Evolutionary conservation across 2,888 invertebrate genomes (phyloP), one percentile per base, ranked within the genome.

Genomic region (Pachycephus smyrnensis): DNA sequence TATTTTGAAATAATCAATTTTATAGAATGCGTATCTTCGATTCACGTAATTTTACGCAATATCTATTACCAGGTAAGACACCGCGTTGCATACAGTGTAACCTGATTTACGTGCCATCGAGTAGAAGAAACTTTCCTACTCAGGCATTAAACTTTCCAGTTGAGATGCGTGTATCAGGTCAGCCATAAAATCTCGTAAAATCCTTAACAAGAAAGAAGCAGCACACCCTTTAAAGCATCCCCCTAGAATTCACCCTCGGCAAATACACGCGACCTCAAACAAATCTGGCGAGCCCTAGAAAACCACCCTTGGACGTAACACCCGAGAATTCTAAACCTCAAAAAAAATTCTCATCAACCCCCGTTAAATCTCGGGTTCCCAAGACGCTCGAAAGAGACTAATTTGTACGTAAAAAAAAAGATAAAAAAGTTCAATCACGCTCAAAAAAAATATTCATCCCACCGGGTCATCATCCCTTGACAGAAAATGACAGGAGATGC

Each of bases 401-500:
- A 55, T 23, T 55, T 9, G 23, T 23, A 55, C 2, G 23, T 2
- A 2, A 23, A 23, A 23, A 23, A 1, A 55, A 23, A 23, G 15
- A 1, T 6, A 0, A 40, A 40, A 15, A 15, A 15, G 15, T 55
- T 9, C 0, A 55, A 9, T 55, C 6, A 23, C 9, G 2, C 9
- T 23, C 23, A 55, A 55, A 23, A 6, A 55, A 55, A 23, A 55
- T 23, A 40, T 55, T 55, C 23, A 9, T 55, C 2, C 55, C 23
- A 55, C 55, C 23, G 6, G 23, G 23, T 55, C 23, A 23, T 55
- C 55, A 23, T 23, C 55, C 55, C 55, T 55, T 23, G 55, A 23
- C 55, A 23, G 23, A 23, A 55, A 71, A 9, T 33, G 71, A 71
- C 71, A 71, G 71, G 71, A 55, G 82, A 77, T 79, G 77, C 82